A percentile compares a stretch with the other conserved stretches of the same genome.
These are phyloP conservation scores for Maconellicoccus hirsutus DNA, from an alignment of 1,140 invertebrate species.

Conservation along the genomic window DNA sequence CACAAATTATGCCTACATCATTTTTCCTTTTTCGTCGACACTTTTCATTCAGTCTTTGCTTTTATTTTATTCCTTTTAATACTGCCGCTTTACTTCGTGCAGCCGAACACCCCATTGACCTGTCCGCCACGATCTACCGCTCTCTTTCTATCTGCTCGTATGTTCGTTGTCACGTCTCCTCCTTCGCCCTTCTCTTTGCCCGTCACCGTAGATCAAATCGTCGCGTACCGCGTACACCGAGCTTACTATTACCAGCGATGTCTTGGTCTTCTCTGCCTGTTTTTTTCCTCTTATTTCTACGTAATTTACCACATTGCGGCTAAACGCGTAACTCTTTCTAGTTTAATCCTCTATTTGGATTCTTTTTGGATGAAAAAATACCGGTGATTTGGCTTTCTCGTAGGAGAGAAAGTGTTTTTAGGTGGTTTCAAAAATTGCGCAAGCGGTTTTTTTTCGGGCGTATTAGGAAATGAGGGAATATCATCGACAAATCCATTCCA, in stretches of 20 bases:
- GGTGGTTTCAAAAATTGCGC: too few species aligned
- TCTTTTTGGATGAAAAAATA: neutral
- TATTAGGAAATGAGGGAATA: too few species aligned
- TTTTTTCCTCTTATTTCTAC: neutral
- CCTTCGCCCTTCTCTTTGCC: neutral
- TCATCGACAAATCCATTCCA: too few species aligned
- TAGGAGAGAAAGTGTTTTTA: neutral
- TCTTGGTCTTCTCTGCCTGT: too few species aligned
- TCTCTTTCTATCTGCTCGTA: neutral
- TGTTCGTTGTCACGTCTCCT: neutral
- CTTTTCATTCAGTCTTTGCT: constrained; percentile 21
- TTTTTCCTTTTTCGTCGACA: constrained; percentile 19
- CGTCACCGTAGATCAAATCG: neutral
- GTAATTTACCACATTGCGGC: neutral
- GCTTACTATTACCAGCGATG: too few species aligned
- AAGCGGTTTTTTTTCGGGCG: too few species aligned
- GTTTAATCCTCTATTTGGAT: too few species aligned
- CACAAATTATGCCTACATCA: constrained; percentile 26
- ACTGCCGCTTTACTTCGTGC: neutral
- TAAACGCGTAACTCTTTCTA: neutral
- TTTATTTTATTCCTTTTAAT: constrained; percentile 21
- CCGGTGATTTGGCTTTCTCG: neutral
- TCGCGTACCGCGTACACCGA: neutral
- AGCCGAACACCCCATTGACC: constrained; percentile 12
- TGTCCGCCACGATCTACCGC: neutral